phyloP scores from a whole-genome alignment of 2,888 invertebrate genomes.

The Amitus sp. region DNA sequence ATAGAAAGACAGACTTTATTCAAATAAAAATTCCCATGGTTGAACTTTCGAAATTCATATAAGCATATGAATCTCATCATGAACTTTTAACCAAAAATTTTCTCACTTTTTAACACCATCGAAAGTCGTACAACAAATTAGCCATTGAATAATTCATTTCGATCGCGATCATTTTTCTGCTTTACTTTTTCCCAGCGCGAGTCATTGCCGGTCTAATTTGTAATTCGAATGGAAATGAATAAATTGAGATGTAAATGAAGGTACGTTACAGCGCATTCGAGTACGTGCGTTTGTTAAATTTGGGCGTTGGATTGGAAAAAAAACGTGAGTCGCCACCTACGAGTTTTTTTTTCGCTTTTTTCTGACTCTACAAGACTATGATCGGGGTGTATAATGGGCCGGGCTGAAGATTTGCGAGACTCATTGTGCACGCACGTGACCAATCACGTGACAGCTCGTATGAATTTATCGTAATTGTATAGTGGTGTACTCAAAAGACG shows the following conservation, averaged over 20 bases:
- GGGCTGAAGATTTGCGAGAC: not conserved
- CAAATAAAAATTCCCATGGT: too few species aligned
- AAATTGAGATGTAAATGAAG: slow-evolving; percentile 9
- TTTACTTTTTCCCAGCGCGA: not conserved
- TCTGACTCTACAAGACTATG: slow-evolving; percentile 18
- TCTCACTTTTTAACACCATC: too few species aligned
- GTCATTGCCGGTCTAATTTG: slow-evolving; percentile 1
- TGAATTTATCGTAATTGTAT: not conserved
- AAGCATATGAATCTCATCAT: too few species aligned
- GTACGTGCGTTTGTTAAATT: slow-evolving; percentile 1
- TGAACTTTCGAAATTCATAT: too few species aligned
- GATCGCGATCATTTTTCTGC: not conserved
- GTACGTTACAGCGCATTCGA: not conserved
- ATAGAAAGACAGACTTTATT: too few species aligned
- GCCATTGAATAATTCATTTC: not conserved
- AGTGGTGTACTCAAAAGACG: not conserved
- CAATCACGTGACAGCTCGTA: slow-evolving; percentile 3
- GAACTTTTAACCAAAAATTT: too few species aligned
- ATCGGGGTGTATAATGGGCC: slow-evolving; percentile 10
- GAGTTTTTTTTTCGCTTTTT: too few species aligned
- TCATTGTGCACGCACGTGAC: slow-evolving; percentile 3
- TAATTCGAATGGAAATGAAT: slow-evolving; percentile 11
- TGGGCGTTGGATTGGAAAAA: slow-evolving; percentile 16
- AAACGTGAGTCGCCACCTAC: too few species aligned
- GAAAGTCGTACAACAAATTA: too few species aligned